Conservation (phyloP, 2,113 vertebrate genomes). For the Gymnobelideus leadbeateri region DNA sequence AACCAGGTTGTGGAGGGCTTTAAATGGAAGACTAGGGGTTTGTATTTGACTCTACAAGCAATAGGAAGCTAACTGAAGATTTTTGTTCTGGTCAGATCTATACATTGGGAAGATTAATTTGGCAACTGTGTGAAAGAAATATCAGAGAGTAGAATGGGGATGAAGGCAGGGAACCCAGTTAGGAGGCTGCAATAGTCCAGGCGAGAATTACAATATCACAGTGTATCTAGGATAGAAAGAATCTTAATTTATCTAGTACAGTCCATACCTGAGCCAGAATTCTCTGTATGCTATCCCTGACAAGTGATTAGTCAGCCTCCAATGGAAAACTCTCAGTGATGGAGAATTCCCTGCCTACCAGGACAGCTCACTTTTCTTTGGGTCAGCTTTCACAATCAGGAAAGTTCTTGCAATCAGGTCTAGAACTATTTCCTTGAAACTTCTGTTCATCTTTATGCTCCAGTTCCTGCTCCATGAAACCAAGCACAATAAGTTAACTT, state of each 20-base stretch:
- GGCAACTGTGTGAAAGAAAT: not conserved
- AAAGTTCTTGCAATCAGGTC: not conserved
- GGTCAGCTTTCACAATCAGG: not conserved
- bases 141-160: not conserved
- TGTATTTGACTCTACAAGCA: not conserved
- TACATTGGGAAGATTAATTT: not conserved
- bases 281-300: not conserved
- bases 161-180: not conserved
- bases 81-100: not conserved
- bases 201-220: not conserved
- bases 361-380: not conserved
- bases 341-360: not conserved
- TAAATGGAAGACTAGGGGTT: not conserved
- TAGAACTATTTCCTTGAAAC: not conserved
- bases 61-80: not conserved
- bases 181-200: not conserved
- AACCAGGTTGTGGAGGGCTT: not conserved
- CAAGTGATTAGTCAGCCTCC: not conserved
- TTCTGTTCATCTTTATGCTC: not conserved
- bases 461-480: not conserved
- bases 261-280: not conserved
- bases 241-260: not conserved
- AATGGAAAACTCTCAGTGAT: not conserved
- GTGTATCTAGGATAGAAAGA: not conserved
- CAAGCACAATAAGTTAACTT: not conserved